These are phyloP conservation scores for Marronus borbonicus DNA, from an alignment of 2,888 invertebrate species.

Conservation along the genomic window DNA sequence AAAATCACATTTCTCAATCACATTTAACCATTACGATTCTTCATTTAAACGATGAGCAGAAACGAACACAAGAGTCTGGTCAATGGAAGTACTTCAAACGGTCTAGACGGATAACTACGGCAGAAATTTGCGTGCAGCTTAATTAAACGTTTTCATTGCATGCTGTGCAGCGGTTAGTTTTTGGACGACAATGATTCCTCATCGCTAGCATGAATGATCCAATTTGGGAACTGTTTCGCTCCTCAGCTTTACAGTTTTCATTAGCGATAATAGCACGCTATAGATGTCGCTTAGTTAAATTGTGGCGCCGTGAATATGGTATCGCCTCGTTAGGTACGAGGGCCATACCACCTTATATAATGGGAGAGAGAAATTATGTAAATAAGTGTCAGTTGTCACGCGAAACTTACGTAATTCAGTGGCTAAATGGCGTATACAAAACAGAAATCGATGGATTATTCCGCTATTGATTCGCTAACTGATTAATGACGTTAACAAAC, in stretches of 20 bases:
- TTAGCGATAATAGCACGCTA: background rate
- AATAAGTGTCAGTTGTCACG: slow-evolving; percentile 2
- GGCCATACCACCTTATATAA: background rate
- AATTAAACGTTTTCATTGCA: slow-evolving; percentile 5
- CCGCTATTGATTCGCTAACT: no score
- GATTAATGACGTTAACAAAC: no score
- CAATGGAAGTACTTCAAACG: background rate
- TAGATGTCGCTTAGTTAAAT: background rate
- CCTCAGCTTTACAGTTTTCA: slow-evolving; percentile 1
- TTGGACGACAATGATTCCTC: background rate
- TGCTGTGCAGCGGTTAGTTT: background rate
- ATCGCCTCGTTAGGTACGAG: background rate
- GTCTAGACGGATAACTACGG: slow-evolving; percentile 1
- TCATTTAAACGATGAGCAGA: no score
- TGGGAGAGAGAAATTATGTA: background rate
- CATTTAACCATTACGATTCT: no score
- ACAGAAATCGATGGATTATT: no score
- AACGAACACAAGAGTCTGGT: no score
- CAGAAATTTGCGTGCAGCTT: slow-evolving; percentile 4
- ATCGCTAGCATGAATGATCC: background rate
- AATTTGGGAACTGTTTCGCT: slow-evolving; percentile 12
- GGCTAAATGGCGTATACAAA: background rate
- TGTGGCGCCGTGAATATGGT: background rate
- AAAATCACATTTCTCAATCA: no score
- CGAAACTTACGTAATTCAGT: background rate